Base-by-base conservation (phyloP, 2,888 invertebrate genomes). In the Athripsodes cinereus region DNA sequence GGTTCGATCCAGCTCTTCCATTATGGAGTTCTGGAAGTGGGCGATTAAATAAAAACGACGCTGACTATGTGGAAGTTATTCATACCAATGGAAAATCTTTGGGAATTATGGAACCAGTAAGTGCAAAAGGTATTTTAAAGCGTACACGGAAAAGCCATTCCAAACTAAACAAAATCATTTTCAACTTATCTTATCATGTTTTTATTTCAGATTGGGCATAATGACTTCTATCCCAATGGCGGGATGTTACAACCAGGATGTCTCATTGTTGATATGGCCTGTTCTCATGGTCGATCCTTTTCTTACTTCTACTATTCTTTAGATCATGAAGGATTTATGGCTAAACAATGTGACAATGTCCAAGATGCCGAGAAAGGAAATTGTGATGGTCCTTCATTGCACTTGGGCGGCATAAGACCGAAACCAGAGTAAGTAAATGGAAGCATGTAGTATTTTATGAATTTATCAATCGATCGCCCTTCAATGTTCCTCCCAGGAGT, bases 171-270 rank as follows among this genome's bases (percentile, higher is more conserved):
- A n/a, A n/a, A n/a, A n/a, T n/a, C n/a, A n/a, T n/a, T n/a, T n/a
- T n/a, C n/a, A n/a, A n/a, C n/a, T n/a, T n/a, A n/a, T n/a, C n/a
- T n/a, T n/a, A n/a, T 13, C 8, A 34, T 34, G 8, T 34, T 34
- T 34, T 34, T 34, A 44, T 47, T 47, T 20, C 6, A 47, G 68
- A 70, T 50, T 50, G 50, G 50, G 0, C 82, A 82, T 64, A 78
- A 81, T 11, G 83, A 83, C 70, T 83, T 82, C 67, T 83, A 81
- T 64, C 82, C 82, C 0, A 83, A 83, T 63, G 83, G 83, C 0
- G 83, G 83, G 1, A 74, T 74, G 5, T 65, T 74, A 13, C 82
- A 82, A 66, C 81, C 82, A 1, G 83, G 83, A 2, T 83, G 83
- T 26, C 66, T 56, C 61, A 1, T 66, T 47, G 11, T 50, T 2